These are phyloP conservation scores for silkworm (Bombyx mori) DNA, from an alignment of 1,140 invertebrate species.

Conservation along the genomic window DNA sequence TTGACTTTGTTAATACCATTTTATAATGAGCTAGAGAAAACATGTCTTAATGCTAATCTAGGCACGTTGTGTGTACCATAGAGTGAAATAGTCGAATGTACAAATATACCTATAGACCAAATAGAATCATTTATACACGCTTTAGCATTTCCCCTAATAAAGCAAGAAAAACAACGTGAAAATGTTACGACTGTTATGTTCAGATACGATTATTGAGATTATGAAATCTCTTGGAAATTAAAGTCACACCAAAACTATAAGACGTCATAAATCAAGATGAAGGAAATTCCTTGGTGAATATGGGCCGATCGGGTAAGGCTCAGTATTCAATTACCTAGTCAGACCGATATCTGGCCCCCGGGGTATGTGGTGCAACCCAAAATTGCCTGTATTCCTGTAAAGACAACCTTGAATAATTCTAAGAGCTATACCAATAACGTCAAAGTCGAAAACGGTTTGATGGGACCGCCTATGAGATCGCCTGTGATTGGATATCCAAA, in stretches of 20 bases:
- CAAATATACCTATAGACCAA: no score
- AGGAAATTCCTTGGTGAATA: conserved; percentile 20
- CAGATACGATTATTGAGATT: no score
- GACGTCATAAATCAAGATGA: conserved; percentile 14
- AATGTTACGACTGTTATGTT: no score
- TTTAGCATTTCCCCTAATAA: no score
- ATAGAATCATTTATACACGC: no score
- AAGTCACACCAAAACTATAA: neutral
- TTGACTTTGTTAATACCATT: no score
- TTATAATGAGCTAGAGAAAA: no score
- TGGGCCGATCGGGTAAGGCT: conserved; percentile 35
- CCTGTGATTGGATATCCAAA: conserved; percentile 48
- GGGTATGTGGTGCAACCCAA: conserved; percentile 37
- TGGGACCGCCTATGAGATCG: conserved; percentile 18
- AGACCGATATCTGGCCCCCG: conserved; percentile 45
- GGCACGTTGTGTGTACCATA: no score
- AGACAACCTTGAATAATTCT: conserved; percentile 8
- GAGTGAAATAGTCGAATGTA: no score
- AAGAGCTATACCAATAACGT: conserved; percentile 1
- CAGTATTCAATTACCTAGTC: conserved; percentile 56
- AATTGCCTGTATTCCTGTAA: conserved; percentile 34
- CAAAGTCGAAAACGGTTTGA: conserved; percentile 9
- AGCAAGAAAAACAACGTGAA: no score
- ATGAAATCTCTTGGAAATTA: no score
- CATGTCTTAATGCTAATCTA: no score